phyloP scores from a whole-genome alignment of 2,113 vertebrate genomes.

The Aldabrachelys gigantea region DNA sequence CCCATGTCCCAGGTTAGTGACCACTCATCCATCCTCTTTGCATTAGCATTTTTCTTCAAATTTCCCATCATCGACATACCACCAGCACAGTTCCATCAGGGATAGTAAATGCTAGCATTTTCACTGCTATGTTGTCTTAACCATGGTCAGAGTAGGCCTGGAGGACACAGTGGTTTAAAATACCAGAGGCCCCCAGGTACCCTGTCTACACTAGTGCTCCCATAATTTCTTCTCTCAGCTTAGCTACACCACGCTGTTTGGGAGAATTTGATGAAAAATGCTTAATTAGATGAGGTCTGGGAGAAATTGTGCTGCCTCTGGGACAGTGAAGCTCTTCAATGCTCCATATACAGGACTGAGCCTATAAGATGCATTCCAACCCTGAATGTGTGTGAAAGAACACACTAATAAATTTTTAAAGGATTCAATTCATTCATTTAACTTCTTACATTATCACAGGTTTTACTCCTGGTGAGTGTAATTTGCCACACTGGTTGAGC shows the following conservation, averaged over 20 bases:
- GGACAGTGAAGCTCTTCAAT: not conserved
- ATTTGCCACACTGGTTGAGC: not conserved
- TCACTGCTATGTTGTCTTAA: not conserved
- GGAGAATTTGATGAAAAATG: not conserved
- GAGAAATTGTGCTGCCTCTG: not conserved
- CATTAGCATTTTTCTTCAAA: too few relatives aligned
- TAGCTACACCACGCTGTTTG: not conserved
- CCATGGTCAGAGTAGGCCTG: not conserved
- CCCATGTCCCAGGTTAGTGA: too few relatives aligned
- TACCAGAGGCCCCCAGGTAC: not conserved
- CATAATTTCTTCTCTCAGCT: not conserved
- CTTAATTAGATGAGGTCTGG: not conserved
- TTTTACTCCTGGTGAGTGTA: not conserved
- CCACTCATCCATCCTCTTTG: too few relatives aligned
- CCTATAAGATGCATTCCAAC: not conserved
- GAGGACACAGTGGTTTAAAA: not conserved
- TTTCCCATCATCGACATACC: not conserved
- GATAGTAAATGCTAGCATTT: not conserved
- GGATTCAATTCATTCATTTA: not conserved
- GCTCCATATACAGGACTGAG: not conserved
- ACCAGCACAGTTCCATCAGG: not conserved
- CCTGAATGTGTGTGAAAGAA: not conserved
- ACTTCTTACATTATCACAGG: not conserved
- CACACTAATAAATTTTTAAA: not conserved
- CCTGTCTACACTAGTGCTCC: not conserved